Evolutionary conservation across 2,113 vertebrate species (phyloP), one percentile per base, ranked within the genome.

Genomic region (Cryptoleucopteryx plumbea): DNA sequence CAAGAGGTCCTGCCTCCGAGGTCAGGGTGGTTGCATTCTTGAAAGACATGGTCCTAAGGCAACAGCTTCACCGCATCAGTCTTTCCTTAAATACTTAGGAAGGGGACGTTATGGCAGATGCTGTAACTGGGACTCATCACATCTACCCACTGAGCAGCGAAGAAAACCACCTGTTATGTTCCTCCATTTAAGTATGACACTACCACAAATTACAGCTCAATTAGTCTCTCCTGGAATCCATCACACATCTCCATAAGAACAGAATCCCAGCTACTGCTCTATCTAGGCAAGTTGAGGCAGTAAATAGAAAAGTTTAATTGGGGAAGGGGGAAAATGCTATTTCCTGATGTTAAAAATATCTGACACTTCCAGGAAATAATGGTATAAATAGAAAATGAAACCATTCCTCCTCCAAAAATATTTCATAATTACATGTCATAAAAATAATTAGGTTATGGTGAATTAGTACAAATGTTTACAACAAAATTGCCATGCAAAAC

Each of bases 401-500:
- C 97, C 97, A 97, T 98, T 97, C 97, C 97, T 92, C 96, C 96
- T 98, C 97, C 98, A 97, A 98, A 98, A 98, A 98, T 97, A 97
- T 96, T 98, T 98, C 47, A 70, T 98, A 98, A 98, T 98, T 98
- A 98, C 97, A 97, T 98, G 98, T 98, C 98, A 98, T 98, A 98
- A 98, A 98, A 98, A 98, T 98, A 98, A 98, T 98, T 98, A 98
- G 98, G 98, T 98, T 98, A 98, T 97, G 98, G 98, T 96, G 98
- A 98, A 98, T 98, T 98, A 98, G 98, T 98, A 98, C 98, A 98
- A 98, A 98, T 98, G 98, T 98, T 98, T 98, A 98, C 98, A 98
- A 98, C 97, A 97, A 98, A 98, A 98, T 98, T 98, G 98, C 98
- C 98, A 98, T 98, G 98, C 98, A 98, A 97, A 98, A 98, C 98